Percentiles rank a stretch among this genome's conserved stretches.
Evolutionary conservation across 2,797 vertebrate species (phyloP).

Genomic region (Sebastes goodei): DNA sequence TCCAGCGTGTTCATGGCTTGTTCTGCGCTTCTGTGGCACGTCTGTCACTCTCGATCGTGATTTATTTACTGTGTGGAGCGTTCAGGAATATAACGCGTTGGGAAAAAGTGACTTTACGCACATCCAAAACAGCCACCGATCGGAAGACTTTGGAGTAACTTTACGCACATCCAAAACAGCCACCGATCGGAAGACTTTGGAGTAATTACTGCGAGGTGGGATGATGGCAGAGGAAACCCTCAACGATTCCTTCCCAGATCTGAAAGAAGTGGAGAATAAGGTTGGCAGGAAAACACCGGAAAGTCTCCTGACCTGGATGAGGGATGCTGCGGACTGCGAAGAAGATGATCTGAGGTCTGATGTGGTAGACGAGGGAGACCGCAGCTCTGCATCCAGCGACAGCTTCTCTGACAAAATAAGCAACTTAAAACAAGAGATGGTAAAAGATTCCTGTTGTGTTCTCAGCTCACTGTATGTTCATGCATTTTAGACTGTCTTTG

Average conservation of each 20-base stretch:
- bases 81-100: constrained; percentile 36
- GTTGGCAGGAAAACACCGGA: constrained; percentile 75
- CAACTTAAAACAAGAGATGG: constrained; percentile 74
- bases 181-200: not conserved
- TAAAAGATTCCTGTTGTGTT: constrained; percentile 30
- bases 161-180: too few species aligned
- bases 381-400: not conserved
- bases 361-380: not conserved
- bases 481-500: not conserved
- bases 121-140: too few species aligned
- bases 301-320: constrained; percentile 71
- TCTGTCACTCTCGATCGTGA: not conserved
- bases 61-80: constrained; percentile 16
- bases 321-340: constrained; percentile 47
- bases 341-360: constrained; percentile 31
- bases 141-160: too few species aligned
- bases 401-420: constrained; percentile 66
- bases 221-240: constrained; percentile 70
- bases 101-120: constrained; percentile 31
- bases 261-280: constrained; percentile 76
- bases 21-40: constrained; percentile 8
- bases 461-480: not conserved
- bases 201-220: not conserved
- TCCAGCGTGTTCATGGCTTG: constrained; percentile 53
- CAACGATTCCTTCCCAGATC: constrained; percentile 45